A percentile compares a stretch with the other conserved stretches of the same genome.
Evolutionary conservation across 2,888 invertebrate genomes (phyloP).

Genomic region (Hermaeophaga mercurialis): DNA sequence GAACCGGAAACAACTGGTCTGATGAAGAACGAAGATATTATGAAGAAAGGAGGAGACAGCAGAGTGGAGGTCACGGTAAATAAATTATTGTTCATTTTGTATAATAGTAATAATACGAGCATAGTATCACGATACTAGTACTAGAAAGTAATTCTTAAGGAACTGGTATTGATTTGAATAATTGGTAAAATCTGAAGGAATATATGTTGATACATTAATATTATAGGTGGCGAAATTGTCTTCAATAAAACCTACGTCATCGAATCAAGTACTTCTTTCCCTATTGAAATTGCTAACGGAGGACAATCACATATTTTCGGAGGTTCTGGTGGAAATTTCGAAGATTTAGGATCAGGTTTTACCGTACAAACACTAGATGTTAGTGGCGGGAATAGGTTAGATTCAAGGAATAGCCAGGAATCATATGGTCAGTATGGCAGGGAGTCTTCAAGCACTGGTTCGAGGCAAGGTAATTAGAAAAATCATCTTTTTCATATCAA

Average conservation of each 20-base stretch:
- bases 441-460: neutral
- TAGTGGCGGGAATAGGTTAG: constrained; percentile 24
- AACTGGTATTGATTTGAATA: no score
- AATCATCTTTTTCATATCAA: no score
- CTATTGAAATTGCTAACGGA: constrained; percentile 30
- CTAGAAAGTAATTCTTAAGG: no score
- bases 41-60: constrained; percentile 26
- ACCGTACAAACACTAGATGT: constrained; percentile 45
- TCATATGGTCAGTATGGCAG: neutral
- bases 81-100: neutral
- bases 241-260: constrained; percentile 31
- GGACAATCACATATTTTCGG: constrained; percentile 13
- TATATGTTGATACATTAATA: neutral
- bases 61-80: constrained; percentile 19
- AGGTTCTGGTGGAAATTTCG: constrained; percentile 15
- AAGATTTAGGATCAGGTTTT: constrained; percentile 43
- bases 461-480: neutral
- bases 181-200: neutral
- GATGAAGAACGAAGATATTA: constrained; percentile 30
- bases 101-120: no score
- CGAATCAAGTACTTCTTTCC: constrained; percentile 32
- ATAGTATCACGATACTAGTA: no score
- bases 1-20: constrained; percentile 6
- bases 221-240: constrained; percentile 14
- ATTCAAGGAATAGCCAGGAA: neutral